Conservation (phyloP, 2,888 invertebrate genomes). For the Scaptomyza polygonia region DNA sequence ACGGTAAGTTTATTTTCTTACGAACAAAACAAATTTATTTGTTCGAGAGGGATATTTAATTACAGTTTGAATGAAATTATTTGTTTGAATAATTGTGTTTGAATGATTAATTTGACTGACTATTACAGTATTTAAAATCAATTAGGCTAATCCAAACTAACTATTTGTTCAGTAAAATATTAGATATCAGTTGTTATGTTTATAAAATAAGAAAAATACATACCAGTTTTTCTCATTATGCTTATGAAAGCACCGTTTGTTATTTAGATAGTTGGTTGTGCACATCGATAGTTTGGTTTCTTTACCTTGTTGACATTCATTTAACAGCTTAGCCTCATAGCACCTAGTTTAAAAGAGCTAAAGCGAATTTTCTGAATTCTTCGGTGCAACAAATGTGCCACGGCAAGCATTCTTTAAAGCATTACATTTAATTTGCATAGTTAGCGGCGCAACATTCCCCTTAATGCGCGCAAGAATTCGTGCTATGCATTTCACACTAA, state of each 20-base stretch:
- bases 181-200: no score
- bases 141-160: no score
- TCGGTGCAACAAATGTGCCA: conserved; percentile 55
- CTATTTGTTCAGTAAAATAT: no score
- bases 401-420: conserved; percentile 57
- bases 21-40: background rate
- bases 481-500: conserved; percentile 37
- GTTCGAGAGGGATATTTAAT: background rate
- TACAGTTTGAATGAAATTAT: no score
- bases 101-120: no score
- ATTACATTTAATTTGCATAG: conserved; percentile 59
- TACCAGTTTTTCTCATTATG: no score
- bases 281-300: background rate
- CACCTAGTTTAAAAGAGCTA: conserved; percentile 1
- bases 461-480: conserved; percentile 71
- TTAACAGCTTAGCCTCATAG: conserved; percentile 6
- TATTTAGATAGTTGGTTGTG: background rate
- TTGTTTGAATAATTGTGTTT: no score
- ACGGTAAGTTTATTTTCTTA: conserved; percentile 86
- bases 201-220: no score
- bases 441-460: conserved; percentile 28
- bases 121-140: no score
- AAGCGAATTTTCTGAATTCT: conserved; percentile 21
- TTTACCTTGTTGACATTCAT: background rate
- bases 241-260: background rate